phyloP scores from a whole-genome alignment of 2,113 vertebrate species.

The Ellobius talpinus region DNA sequence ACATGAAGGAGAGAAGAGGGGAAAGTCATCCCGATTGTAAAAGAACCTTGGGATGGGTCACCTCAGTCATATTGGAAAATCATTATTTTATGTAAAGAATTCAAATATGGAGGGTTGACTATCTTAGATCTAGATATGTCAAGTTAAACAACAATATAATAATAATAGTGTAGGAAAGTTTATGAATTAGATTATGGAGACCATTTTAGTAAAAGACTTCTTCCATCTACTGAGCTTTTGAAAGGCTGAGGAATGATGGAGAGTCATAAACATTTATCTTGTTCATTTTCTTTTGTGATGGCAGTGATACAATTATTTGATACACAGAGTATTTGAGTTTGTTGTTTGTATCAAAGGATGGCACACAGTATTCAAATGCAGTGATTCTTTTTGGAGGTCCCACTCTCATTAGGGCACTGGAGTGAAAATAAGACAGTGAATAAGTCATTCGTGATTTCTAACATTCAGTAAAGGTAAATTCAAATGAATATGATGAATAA shows the following conservation, averaged over 20 bases:
- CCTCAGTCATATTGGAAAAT: not conserved
- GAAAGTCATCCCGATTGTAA: not conserved
- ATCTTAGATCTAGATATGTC: not conserved
- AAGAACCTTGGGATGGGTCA: not conserved
- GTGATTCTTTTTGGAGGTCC: not conserved
- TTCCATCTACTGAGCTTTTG: not conserved
- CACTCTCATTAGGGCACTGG: not conserved
- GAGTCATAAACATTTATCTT: not conserved
- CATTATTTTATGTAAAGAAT: not conserved
- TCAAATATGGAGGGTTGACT: not conserved
- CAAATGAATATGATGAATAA: not conserved
- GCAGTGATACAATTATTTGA: not conserved
- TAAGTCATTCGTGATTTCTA: not conserved
- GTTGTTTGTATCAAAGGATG: not conserved
- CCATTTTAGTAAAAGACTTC: not conserved
- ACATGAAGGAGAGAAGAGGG: not conserved
- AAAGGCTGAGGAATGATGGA: not conserved
- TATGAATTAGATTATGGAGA: not conserved
- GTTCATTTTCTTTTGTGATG: not conserved
- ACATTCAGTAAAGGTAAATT: not conserved
- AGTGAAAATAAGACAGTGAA: not conserved
- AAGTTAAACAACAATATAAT: not conserved
- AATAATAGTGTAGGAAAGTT: not conserved
- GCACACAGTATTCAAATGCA: not conserved
- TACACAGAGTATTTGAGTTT: not conserved